These are phyloP conservation scores for Thunnus maccoyii DNA, from an alignment of 2,113 vertebrate genomes.

Conservation along the genomic window DNA sequence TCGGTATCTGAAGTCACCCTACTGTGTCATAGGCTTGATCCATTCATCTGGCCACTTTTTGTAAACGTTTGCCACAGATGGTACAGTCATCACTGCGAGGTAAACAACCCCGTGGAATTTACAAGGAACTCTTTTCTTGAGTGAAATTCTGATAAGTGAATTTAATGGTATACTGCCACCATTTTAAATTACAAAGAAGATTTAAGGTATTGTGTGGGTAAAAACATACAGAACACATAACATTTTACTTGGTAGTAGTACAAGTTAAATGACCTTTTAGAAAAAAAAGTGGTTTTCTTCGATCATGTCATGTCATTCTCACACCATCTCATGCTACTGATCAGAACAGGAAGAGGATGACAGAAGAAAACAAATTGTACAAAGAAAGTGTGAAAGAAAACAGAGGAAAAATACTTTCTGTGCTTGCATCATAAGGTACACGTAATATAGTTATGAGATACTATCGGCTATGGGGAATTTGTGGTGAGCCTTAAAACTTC, in stretches of 20 bases:
- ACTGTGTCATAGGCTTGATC: conserved; percentile 19
- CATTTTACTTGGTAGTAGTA: background rate
- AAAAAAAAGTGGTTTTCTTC: too few relatives aligned
- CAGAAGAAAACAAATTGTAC: background rate
- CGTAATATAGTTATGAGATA: background rate
- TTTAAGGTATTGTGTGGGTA: background rate
- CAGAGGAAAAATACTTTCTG: conserved; percentile 3
- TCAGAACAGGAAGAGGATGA: background rate
- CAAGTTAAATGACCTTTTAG: background rate
- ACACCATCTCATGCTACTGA: too few relatives aligned
- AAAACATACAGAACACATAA: background rate
- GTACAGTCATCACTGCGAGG: conserved; percentile 13
- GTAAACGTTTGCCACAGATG: conserved; percentile 7
- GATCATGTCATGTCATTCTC: too few relatives aligned
- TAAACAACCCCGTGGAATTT: conserved; percentile 21
- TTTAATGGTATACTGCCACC: background rate
- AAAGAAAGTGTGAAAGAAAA: conserved; percentile 22
- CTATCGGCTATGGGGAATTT: background rate
- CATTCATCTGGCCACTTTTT: background rate
- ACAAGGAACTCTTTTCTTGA: background rate
- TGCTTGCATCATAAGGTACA: background rate
- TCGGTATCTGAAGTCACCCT: background rate
- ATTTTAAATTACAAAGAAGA: background rate
- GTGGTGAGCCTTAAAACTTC: background rate
- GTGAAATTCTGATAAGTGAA: conserved; percentile 34